Conservation (phyloP, 2,113 vertebrate species). For the Rhagologus leucostigma region DNA sequence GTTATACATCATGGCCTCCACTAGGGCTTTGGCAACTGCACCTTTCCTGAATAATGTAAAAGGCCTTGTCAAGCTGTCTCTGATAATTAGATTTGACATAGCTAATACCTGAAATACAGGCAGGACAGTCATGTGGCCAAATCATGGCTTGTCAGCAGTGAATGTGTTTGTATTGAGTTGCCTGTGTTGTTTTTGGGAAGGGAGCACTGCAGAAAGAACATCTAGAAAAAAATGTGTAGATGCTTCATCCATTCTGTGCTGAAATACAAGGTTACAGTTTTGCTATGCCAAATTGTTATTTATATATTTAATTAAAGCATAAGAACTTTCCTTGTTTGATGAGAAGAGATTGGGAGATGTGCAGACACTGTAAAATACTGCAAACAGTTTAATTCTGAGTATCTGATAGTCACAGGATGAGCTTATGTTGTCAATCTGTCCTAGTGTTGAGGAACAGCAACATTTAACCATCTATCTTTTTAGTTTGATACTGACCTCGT, state of each 20-base stretch:
- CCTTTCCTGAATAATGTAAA: not conserved
- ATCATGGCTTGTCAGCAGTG: not conserved
- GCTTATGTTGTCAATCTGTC: fast-evolving
- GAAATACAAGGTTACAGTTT: not conserved
- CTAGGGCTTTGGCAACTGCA: not conserved
- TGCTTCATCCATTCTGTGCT: not conserved
- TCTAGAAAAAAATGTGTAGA: not conserved
- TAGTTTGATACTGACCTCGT: not conserved
- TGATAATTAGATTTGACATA: conserved; percentile 39
- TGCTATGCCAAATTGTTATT: not conserved
- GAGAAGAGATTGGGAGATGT: not conserved
- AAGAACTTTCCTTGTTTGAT: not conserved
- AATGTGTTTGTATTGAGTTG: not conserved
- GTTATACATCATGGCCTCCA: not conserved
- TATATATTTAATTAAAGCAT: not conserved
- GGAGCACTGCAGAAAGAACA: not conserved
- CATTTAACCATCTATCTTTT: not conserved
- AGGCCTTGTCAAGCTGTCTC: conserved; percentile 6
- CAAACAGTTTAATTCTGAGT: not conserved
- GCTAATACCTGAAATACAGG: conserved; percentile 46
- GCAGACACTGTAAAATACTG: not conserved
- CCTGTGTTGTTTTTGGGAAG: not conserved
- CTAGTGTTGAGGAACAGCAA: not conserved
- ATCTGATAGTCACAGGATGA: not conserved
- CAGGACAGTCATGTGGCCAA: conserved; percentile 23